Evolutionary conservation across 2,888 invertebrate genomes (phyloP).

Genomic region (Anthoptus insignis): DNA sequence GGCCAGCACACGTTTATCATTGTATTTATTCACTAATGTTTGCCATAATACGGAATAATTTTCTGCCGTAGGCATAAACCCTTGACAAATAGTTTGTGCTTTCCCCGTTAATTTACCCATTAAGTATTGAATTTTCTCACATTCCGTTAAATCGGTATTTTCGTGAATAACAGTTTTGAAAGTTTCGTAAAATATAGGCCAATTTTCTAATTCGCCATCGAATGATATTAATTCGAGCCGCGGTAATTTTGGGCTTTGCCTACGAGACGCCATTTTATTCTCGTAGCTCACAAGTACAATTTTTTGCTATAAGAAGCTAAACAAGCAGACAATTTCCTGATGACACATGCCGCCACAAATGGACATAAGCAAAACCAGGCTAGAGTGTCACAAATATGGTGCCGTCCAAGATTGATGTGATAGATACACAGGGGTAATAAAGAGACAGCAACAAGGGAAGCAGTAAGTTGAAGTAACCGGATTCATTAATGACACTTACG

Average conservation of each 20-base stretch:
- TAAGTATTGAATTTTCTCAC: conserved; percentile 28
- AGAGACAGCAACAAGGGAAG: too few species aligned
- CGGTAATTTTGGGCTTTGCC: conserved; percentile 23
- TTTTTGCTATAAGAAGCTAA: too few species aligned
- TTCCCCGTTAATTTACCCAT: conserved; percentile 29
- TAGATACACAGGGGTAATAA: too few species aligned
- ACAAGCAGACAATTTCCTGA: too few species aligned
- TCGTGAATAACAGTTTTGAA: conserved; percentile 22
- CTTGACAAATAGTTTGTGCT: conserved; percentile 24
- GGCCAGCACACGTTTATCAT: conserved; percentile 19
- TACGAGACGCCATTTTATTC: conserved; percentile 13
- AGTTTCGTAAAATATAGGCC: conserved; percentile 27
- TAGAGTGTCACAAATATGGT: too few species aligned
- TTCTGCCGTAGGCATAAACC: conserved; percentile 21
- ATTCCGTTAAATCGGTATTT: conserved; percentile 12
- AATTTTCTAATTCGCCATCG: conserved; percentile 20
- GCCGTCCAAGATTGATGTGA: too few species aligned
- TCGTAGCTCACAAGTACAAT: too few species aligned
- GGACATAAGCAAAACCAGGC: too few species aligned
- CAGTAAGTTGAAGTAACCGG: too few species aligned
- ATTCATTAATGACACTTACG: too few species aligned
- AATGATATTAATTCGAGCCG: conserved; percentile 19
- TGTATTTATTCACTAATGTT: conserved; percentile 16
- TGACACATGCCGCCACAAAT: too few species aligned
- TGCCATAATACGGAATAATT: conserved; percentile 17